Conservation (phyloP, 1,140 invertebrate genomes). For the Hydropsyche tenuis region DNA sequence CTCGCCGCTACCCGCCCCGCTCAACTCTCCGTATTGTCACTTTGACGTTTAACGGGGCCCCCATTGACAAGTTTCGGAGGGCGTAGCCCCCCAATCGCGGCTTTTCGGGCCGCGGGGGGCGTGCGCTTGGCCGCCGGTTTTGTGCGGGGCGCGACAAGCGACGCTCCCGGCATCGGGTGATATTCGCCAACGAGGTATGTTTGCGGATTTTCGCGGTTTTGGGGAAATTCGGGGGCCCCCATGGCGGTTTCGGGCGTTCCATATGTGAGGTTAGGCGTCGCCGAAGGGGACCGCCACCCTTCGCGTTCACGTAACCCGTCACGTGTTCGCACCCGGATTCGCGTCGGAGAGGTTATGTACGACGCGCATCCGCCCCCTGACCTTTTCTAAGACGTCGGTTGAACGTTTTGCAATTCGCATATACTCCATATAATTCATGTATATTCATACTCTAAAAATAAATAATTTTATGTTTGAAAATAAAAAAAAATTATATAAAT, state of each 20-base stretch:
- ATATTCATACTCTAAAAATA: no score
- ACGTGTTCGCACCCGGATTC: background rate
- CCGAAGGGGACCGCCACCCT: background rate
- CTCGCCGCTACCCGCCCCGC: no score
- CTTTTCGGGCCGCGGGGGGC: background rate
- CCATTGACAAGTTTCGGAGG: background rate
- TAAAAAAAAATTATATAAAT: no score
- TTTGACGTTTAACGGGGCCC: no score
- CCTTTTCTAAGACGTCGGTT: no score
- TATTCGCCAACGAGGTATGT: background rate
- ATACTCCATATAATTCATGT: no score
- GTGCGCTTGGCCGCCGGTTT: background rate
- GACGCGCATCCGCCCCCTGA: no score
- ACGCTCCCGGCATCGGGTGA: background rate
- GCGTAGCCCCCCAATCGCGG: background rate
- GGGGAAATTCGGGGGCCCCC: background rate
- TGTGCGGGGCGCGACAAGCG: background rate
- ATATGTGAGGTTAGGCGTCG: slow-evolving; percentile 15
- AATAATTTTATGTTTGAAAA: no score
- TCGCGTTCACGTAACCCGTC: background rate
- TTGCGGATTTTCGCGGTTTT: background rate
- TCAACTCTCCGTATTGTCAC: no score
- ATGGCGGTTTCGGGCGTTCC: background rate
- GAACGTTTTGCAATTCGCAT: no score
- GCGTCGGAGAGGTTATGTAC: no score